Evolutionary conservation across 2,888 invertebrate species (phyloP).

Genomic region (Drosophila pullipes): DNA sequence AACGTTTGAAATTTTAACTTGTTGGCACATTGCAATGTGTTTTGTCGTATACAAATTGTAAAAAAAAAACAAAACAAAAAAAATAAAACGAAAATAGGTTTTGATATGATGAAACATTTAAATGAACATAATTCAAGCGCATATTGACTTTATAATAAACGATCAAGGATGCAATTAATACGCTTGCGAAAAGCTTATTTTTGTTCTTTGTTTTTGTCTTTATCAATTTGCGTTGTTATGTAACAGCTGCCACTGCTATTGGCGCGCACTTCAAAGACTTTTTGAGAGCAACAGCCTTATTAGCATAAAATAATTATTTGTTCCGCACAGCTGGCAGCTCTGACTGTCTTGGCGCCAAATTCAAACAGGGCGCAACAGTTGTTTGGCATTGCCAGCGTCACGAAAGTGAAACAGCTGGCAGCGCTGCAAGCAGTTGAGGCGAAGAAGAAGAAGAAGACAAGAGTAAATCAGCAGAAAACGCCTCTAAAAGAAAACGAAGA

Average conservation of each 20-base stretch:
- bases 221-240: not conserved
- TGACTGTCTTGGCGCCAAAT: not conserved
- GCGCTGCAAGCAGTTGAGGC: conserved; percentile 31
- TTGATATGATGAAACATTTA: conserved; percentile 69
- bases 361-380: conserved; percentile 6
- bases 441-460: conserved; percentile 38
- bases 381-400: not conserved
- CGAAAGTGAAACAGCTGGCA: conserved; percentile 29
- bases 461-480: conserved; percentile 44
- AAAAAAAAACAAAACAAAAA: conserved; percentile 45
- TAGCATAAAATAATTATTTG: not conserved
- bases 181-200: not conserved
- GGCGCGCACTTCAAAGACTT: conserved; percentile 12
- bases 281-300: conserved; percentile 1
- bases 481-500: conserved; percentile 43
- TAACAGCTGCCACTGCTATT: not conserved
- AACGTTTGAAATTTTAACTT: conserved; percentile 76
- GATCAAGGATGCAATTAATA: conserved; percentile 31
- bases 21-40: conserved; percentile 75
- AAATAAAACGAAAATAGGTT: conserved; percentile 59
- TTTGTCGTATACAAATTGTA: conserved; percentile 67
- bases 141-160: conserved; percentile 54
- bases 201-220: not conserved
- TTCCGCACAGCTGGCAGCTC: not conserved
- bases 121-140: conserved; percentile 42